Evolutionary conservation across 2,113 vertebrate species (phyloP).

Genomic region (Misgurnus mizolepis): DNA sequence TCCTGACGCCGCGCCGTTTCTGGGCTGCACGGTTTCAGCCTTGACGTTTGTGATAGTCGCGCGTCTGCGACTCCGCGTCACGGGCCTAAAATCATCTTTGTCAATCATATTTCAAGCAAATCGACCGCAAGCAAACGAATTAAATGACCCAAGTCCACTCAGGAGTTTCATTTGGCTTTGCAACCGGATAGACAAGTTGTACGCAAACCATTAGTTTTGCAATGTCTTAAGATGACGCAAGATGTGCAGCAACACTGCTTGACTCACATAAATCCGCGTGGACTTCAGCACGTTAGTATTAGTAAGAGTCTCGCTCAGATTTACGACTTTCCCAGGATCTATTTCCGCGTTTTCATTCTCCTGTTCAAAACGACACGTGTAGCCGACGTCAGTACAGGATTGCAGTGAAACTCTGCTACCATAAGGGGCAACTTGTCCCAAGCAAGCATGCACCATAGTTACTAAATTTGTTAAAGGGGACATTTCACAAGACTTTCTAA

Average conservation of each 20-base stretch:
- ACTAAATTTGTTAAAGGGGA: too few relatives aligned
- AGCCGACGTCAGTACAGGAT: neutral
- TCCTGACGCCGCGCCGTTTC: conserved; percentile 24
- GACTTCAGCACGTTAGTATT: conserved; percentile 19
- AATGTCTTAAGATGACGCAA: conserved; percentile 17
- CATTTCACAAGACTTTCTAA: too few relatives aligned
- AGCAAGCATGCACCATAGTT: too few relatives aligned
- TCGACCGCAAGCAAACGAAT: neutral
- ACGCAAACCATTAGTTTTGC: conserved; percentile 17
- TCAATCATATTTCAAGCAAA: conserved; percentile 20
- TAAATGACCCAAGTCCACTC: neutral
- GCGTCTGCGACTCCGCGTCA: conserved; percentile 45
- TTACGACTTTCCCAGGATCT: conserved; percentile 21
- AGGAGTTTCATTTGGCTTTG: conserved; percentile 23
- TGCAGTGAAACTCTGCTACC: neutral
- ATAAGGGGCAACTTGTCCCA: neutral
- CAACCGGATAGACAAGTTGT: conserved; percentile 33
- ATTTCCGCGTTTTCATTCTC: conserved; percentile 40
- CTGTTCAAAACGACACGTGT: neutral
- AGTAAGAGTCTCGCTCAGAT: neutral
- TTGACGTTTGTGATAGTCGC: conserved; percentile 46
- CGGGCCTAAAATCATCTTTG: conserved; percentile 31
- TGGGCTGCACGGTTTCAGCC: conserved; percentile 11
- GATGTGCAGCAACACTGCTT: neutral
- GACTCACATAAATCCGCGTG: conserved; percentile 8